Evolutionary conservation across 2,113 vertebrate species (phyloP).

Genomic region (Agapornis roseicollis): DNA sequence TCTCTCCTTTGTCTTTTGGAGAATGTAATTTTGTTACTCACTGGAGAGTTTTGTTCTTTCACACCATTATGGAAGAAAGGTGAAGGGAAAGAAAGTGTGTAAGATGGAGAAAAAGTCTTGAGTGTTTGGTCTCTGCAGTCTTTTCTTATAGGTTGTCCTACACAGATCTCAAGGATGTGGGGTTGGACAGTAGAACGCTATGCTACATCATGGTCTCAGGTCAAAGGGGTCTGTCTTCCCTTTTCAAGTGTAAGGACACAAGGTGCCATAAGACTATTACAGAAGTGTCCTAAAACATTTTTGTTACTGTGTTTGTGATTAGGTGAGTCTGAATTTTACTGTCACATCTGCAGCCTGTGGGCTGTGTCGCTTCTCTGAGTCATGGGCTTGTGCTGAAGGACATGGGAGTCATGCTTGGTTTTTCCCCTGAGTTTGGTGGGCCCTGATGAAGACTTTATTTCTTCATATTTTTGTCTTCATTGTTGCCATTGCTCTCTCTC

Average conservation of each 20-base stretch:
- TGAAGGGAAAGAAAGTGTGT: not conserved
- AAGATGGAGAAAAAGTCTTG: not conserved
- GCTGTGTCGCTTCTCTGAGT: not conserved
- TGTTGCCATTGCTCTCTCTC: not conserved
- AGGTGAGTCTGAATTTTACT: not conserved
- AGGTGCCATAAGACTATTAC: not conserved
- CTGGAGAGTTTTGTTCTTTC: not conserved
- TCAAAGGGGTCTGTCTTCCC: not conserved
- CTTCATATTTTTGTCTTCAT: not conserved
- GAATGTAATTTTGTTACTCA: not conserved
- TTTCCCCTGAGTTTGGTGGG: not conserved
- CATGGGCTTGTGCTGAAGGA: not conserved
- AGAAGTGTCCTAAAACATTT: not conserved
- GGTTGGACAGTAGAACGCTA: not conserved
- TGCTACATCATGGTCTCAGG: not conserved
- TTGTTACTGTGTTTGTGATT: not conserved
- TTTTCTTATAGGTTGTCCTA: not conserved
- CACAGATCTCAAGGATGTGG: not conserved
- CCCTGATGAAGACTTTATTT: not conserved
- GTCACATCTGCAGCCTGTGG: not conserved
- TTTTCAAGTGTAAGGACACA: not conserved
- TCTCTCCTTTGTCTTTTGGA: not conserved
- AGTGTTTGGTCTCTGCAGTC: not conserved
- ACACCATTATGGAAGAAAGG: not conserved
- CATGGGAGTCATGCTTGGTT: accelerated